Evolutionary conservation across 2,113 vertebrate genomes (phyloP), one percentile per base, ranked within the genome.

Genomic region (Ptilonorhynchus violaceus): DNA sequence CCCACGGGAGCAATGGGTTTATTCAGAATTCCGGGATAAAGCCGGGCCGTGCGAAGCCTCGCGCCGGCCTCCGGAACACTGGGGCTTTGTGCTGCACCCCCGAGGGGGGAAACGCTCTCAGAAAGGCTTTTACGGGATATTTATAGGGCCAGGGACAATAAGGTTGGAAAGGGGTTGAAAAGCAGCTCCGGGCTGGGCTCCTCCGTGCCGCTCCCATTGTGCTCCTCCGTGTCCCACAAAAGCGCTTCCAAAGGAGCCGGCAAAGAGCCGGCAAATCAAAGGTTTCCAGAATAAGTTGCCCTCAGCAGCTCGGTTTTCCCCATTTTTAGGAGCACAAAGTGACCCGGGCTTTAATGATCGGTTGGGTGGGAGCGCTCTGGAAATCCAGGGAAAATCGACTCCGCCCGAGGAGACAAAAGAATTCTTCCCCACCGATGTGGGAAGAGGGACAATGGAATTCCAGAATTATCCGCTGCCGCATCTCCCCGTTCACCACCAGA

Each of bases 101-200:
- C 27, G 44, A 67, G 81, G 47, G 35, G 35, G 46, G 78, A 88
- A 80, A 7, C 16, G 64, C 84, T 88, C 91, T 97, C 96, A 78
- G 31, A 88, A 79, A 96, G 70, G 76, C 84, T 94, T 93, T 95
- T 31, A 80, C 66, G 85, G 50, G 56, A 28, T 68, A 73, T 56
- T 93, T 96, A 64, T 73, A 89, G 25, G 55, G 24, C 49, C 9
- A 59, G 39, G 35, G 87, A 91, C 75, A 74, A 66, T 55, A 47
- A 62, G 25, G 20, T 81, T 46, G 67, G 75, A 85, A 94, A 95
- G 75, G 41, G 8, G 95, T 92, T 88, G 81, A 68, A 81, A 73
- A 11, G 0, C 78, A 78, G 60, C 15, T 39, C 37, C 37, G 42
- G 75, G 95, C 82, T 21, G 59, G 31, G 24, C 55, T 17, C 62